These are phyloP conservation scores for Lithodes maja DNA, from an alignment of 2,888 invertebrate genomes.

Conservation along the genomic window DNA sequence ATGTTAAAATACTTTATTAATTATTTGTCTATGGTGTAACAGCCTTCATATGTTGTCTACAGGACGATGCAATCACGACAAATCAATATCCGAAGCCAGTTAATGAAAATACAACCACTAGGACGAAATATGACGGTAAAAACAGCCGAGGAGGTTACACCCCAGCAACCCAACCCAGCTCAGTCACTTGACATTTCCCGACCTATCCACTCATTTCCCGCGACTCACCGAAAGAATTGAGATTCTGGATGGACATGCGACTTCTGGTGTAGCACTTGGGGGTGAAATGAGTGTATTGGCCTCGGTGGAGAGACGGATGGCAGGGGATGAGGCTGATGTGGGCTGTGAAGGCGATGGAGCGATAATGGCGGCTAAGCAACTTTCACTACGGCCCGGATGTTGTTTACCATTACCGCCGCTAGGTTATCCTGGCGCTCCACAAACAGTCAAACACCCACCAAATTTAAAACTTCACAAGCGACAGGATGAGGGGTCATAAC, in stretches of 20 bases:
- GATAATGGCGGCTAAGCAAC: constrained; percentile 48
- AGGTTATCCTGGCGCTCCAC: constrained; percentile 20
- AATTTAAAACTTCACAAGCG: background rate
- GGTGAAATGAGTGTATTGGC: constrained; percentile 33
- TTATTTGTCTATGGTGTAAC: no score
- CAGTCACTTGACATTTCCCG: background rate
- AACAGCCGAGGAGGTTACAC: background rate
- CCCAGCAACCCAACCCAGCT: background rate
- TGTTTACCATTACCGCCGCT: background rate
- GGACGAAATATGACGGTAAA: background rate
- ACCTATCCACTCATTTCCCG: background rate
- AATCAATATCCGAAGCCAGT: no score
- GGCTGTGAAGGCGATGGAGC: background rate
- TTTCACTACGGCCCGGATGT: constrained; percentile 48
- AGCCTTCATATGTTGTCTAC: no score
- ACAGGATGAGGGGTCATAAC: no score
- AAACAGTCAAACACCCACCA: background rate
- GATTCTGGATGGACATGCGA: constrained; percentile 74
- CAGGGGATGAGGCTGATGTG: constrained; percentile 9
- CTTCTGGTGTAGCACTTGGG: constrained; percentile 50
- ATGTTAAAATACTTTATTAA: no score
- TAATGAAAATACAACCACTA: no score
- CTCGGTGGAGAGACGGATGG: constrained; percentile 35
- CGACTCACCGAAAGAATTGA: constrained; percentile 73
- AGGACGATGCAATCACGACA: no score